Evolutionary conservation across 2,113 vertebrate species (phyloP), one percentile per base, ranked within the genome.

Genomic region (Malurus alboscapulatus): DNA sequence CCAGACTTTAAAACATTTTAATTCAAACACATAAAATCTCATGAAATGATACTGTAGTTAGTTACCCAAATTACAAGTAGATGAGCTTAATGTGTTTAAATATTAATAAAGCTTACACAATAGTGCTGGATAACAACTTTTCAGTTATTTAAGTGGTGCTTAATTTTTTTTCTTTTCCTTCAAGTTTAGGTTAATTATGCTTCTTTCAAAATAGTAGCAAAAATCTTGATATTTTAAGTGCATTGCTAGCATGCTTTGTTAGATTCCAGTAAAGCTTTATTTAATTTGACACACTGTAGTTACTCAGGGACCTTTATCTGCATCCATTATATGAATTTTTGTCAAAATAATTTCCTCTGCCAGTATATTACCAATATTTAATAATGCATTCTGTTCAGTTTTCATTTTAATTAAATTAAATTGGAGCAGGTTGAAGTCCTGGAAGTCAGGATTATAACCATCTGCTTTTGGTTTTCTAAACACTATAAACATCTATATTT

Each of bases 351-450:
- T 96, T 97, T 96, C 80, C 75, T 92, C 91, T 90, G 66, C 90
- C 72, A 20, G 45, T 93, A 79, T 96, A 95, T 97, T 97, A 97
- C 92, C 95, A 97, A 93, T 96, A 96, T 91, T 88, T 96, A 96
- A 95, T 96, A 97, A 96, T 86, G 79, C 77, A 94, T 97, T 97
- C 95, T 94, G 67, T 96, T 93, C 73, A 29, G 62, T 95, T 96
- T 97, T 96, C 78, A 87, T 96, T 97, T 97, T 93, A 97, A 97
- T 98, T 97, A 93, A 96, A 95, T 96, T 96, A 97, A 96, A 96
- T 90, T 96, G 87, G 85, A 94, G 87, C 32, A 69, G 69, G 95
- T 96, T 94, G 83, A 91, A 97, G 72, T 95, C 75, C 84, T 97
- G 40, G 68, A 97, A 95, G 84, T 96, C 92, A 96, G 94, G 73